phyloP scores from a whole-genome alignment of 2,113 vertebrate genomes.

The Archilochus colubris region DNA sequence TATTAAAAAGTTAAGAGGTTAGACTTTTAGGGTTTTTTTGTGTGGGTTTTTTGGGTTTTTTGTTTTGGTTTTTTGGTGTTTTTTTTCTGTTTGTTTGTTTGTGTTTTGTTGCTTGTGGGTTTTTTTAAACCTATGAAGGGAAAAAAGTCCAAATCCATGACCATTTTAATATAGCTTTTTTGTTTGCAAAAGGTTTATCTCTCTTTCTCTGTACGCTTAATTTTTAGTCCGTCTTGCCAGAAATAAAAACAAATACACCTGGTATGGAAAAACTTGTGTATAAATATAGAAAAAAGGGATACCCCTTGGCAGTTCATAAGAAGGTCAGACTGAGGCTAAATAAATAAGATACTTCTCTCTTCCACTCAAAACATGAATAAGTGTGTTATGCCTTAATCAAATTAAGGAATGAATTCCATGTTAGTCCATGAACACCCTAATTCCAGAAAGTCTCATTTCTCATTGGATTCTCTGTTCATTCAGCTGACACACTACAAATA shows the following conservation, averaged over 20 bases:
- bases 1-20: not conserved
- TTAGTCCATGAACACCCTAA: not conserved
- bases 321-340: slow-evolving; percentile 47
- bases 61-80: too few species aligned
- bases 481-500: not conserved
- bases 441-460: slow-evolving; percentile 38
- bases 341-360: slow-evolving; percentile 17
- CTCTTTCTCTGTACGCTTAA: not conserved
- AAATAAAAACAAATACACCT: slow-evolving; percentile 54
- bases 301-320: slow-evolving; percentile 35
- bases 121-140: not conserved
- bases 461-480: not conserved
- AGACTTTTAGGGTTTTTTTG: not conserved
- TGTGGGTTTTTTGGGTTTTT: too few species aligned
- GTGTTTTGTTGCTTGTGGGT: too few species aligned
- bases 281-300: slow-evolving; percentile 52
- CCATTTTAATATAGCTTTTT: not conserved
- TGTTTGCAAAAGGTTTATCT: not conserved
- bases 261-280: slow-evolving; percentile 14
- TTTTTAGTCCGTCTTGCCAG: not conserved
- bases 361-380: slow-evolving; percentile 10
- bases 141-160: not conserved
- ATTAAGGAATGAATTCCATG: slow-evolving; percentile 6
- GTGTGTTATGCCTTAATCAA: slow-evolving; percentile 28
- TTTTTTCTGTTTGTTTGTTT: too few species aligned